phyloP scores from a whole-genome alignment of 2,888 invertebrate genomes.

The Himalopsyche tibetana region DNA sequence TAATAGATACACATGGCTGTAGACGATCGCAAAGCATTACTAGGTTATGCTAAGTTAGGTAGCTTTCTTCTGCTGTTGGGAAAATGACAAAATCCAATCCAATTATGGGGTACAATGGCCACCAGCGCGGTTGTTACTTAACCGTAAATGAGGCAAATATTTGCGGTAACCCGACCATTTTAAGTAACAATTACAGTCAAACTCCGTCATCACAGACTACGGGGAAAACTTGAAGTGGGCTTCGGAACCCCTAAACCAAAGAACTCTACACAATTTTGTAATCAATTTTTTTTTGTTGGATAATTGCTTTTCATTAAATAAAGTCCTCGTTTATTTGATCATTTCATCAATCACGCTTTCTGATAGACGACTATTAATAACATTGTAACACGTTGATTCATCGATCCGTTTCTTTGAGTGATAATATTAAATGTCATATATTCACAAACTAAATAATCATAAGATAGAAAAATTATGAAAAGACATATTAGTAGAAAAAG shows the following conservation, averaged over 20 bases:
- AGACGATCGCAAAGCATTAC: neutral
- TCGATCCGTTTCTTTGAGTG: too few species aligned
- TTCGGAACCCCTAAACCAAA: constrained; percentile 71
- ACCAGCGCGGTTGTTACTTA: constrained; percentile 61
- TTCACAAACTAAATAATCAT: too few species aligned
- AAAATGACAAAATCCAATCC: constrained; percentile 65
- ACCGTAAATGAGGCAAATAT: constrained; percentile 66
- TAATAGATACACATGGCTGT: constrained; percentile 54
- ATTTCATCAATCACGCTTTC: constrained; percentile 24
- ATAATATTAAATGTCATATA: too few species aligned
- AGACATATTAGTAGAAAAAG: too few species aligned
- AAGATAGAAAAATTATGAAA: too few species aligned
- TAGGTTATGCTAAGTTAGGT: constrained; percentile 47
- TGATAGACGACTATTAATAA: neutral
- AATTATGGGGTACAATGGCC: constrained; percentile 64
- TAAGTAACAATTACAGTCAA: constrained; percentile 64
- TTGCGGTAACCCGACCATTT: constrained; percentile 65
- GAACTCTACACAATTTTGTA: constrained; percentile 57
- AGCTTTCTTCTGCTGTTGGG: constrained; percentile 56
- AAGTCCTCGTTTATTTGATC: constrained; percentile 15
- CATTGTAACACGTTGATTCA: neutral
- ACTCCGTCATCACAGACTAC: constrained; percentile 58
- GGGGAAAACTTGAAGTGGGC: constrained; percentile 43
- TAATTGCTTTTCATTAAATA: constrained; percentile 62
- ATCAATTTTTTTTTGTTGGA: constrained; percentile 62